Base-by-base conservation (phyloP, 2,797 vertebrate species). In the Holocentrus rufus region DNA sequence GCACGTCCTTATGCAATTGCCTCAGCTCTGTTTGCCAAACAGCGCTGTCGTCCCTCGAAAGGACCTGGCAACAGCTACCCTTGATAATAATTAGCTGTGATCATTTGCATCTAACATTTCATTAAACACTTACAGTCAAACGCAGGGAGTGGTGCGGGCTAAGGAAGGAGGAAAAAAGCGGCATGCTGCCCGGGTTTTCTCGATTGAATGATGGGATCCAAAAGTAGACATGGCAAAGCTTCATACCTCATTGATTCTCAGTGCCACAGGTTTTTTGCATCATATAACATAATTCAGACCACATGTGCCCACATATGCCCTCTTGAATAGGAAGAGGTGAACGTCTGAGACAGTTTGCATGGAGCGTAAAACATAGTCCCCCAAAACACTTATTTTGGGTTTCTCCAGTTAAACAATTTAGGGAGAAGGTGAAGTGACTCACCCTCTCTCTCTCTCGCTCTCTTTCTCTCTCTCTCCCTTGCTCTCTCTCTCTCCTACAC, bases 201-300 rank as follows among this genome's bases (percentile, higher is more conserved):
- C 44, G 59, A 75, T 23, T 90, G 88, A 92, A 85, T 87, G 81
- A 93, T 90, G 84, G 74, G 67, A 74, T 82, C 34, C n/a, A 65
- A 86, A 82, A 82, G 75, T 53, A 77, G 83, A 89, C 80, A 80
- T 82, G 86, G 78, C 89, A 89, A 82, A 50, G 69, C 69, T 90
- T 90, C 83, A 86, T 90, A 88, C 78, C 79, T 89, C 80, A 79
- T 85, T 88, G 86, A 87, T 84, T 90, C 71, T 87, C 72, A 69
- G 82, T 83, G 83, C 83, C 76, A 74, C 67, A 73, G 65, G 52
- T 84, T 83, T 79, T 81, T 55, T 54, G 82, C 74, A 79, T 85
- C 82, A 76, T 81, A 66, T 80, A 77, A 86, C 79, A 66, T 92
- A 85, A 91, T 90, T 76, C 60, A 72, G 72, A 90, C 82, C 88